Percentiles rank a stretch among this genome's conserved stretches.
Conservation (phyloP, 2,888 invertebrate species). For the Drosophila mercatorum region DNA sequence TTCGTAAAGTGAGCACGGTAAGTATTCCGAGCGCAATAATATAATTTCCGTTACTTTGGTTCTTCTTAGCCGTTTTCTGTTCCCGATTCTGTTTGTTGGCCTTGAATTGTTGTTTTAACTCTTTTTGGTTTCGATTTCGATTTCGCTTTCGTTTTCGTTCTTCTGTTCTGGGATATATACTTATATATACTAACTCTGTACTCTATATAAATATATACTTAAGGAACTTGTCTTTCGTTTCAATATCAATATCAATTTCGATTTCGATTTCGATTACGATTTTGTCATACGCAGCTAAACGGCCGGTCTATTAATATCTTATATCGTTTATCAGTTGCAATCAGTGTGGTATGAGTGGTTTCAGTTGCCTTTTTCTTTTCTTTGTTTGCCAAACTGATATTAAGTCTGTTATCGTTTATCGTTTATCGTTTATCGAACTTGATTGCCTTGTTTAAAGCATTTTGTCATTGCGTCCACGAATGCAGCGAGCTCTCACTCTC, state of each 20-base stretch:
- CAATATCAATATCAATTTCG: constrained; percentile 25
- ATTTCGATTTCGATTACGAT: constrained; percentile 37
- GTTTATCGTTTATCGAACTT: constrained; percentile 1
- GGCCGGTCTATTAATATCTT: constrained; percentile 36
- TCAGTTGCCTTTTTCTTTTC: constrained; percentile 8
- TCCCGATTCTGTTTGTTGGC: constrained; percentile 26
- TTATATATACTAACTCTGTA: constrained; percentile 17
- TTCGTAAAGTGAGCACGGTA: constrained; percentile 97
- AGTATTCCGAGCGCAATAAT: constrained; percentile 86
- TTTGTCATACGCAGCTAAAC: constrained; percentile 46
- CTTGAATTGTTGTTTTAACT: neutral
- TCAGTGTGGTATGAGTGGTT: constrained; percentile 29
- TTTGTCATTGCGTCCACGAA: constrained; percentile 6
- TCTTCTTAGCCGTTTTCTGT: constrained; percentile 35
- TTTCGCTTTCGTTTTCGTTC: neutral
- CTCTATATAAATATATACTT: constrained; percentile 36
- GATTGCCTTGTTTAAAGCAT: constrained; percentile 13
- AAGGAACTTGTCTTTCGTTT: constrained; percentile 35
- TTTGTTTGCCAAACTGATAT: constrained; percentile 10
- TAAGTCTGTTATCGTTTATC: constrained; percentile 3
- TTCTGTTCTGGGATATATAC: constrained; percentile 25
- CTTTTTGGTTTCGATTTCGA: neutral
- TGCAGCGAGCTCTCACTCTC: neutral
- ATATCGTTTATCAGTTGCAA: constrained; percentile 27
- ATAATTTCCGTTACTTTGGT: constrained; percentile 23